A percentile compares a stretch with the other conserved stretches of the same genome.
phyloP scores from a whole-genome alignment of 2,888 invertebrate species.

The Noctua fimbriata region DNA sequence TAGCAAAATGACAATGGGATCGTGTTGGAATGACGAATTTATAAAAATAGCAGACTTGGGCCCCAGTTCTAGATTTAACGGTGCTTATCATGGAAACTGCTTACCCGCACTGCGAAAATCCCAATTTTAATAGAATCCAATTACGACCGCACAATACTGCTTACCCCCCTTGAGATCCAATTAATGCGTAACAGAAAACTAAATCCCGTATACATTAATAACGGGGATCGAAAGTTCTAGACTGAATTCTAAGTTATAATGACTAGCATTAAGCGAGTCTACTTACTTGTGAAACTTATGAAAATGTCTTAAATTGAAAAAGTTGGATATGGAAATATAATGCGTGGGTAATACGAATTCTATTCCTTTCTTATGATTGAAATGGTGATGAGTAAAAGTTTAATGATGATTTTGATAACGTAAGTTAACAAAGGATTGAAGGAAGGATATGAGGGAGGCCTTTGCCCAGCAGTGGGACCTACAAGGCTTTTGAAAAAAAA shows the following conservation, averaged over 20 bases:
- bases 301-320: slow-evolving; percentile 43
- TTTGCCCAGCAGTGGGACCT: too few relatives aligned
- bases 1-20: too few relatives aligned
- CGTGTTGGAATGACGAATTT: too few relatives aligned
- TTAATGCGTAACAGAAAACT: slow-evolving; percentile 41
- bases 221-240: slow-evolving; percentile 37
- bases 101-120: slow-evolving; percentile 22
- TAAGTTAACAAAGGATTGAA: background rate
- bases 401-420: background rate
- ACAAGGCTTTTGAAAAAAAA: too few relatives aligned
- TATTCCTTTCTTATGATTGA: background rate
- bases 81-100: slow-evolving; percentile 14
- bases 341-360: background rate
- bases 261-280: slow-evolving; percentile 1
- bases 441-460: too few relatives aligned
- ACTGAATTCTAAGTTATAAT: slow-evolving; percentile 41
- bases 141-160: slow-evolving; percentile 6
- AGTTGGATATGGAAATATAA: slow-evolving; percentile 7
- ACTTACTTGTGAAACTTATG: slow-evolving; percentile 21
- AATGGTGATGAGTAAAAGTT: background rate
- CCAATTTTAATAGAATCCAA: slow-evolving; percentile 30
- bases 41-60: too few relatives aligned
- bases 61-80: background rate
- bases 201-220: slow-evolving; percentile 33
- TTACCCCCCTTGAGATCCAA: slow-evolving; percentile 18